Evolutionary conservation across 2,888 invertebrate genomes (phyloP).

Genomic region (Bugula neritina): DNA sequence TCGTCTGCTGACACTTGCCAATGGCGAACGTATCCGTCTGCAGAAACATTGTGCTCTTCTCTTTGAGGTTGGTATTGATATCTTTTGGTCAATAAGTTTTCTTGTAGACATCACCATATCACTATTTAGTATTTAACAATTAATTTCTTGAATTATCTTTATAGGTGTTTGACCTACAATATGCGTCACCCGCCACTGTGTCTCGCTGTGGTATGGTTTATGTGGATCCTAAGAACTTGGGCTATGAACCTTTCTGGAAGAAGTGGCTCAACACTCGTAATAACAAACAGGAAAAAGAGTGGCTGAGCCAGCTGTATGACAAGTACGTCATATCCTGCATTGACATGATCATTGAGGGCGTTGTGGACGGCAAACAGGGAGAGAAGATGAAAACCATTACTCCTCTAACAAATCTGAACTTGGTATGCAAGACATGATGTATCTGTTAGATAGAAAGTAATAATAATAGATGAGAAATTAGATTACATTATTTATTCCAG

Average conservation of each 20-base stretch:
- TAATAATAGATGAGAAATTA: no score
- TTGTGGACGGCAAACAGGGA: constrained; percentile 62
- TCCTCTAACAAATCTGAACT: constrained; percentile 76
- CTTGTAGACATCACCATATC: background rate
- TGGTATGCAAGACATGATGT: constrained; percentile 61
- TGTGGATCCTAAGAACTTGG: constrained; percentile 84
- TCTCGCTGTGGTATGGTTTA: constrained; percentile 90
- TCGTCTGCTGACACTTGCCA: constrained; percentile 78
- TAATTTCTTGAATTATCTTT: background rate
- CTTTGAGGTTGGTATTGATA: constrained; percentile 64
- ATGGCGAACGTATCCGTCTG: constrained; percentile 79
- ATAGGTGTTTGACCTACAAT: constrained; percentile 76
- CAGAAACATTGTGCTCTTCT: constrained; percentile 74
- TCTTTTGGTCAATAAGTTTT: background rate
- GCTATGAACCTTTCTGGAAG: constrained; percentile 79
- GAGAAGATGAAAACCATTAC: constrained; percentile 72
- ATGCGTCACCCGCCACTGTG: constrained; percentile 86
- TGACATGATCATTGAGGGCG: constrained; percentile 67
- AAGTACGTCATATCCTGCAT: constrained; percentile 70
- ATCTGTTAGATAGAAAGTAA: no score
- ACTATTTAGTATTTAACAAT: no score
- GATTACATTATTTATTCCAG: no score
- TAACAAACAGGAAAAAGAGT: constrained; percentile 41
- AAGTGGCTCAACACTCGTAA: constrained; percentile 62
- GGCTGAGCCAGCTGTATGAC: constrained; percentile 61